A percentile compares a stretch with the other conserved stretches of the same genome.
Conservation (phyloP, 2,113 vertebrate genomes). For the Callipepla squamata region DNA sequence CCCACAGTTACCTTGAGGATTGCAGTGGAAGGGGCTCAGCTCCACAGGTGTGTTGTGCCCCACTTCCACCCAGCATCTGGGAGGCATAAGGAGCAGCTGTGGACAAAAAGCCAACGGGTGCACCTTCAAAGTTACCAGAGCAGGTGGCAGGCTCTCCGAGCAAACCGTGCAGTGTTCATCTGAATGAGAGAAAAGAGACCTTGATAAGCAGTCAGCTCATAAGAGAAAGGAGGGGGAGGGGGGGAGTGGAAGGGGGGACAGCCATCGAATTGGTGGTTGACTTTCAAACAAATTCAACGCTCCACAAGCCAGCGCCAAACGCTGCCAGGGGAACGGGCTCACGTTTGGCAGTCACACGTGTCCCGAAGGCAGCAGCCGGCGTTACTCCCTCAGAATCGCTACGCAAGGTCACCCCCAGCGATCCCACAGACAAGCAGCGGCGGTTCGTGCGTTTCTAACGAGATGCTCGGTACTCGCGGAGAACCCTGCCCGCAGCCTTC, state of each 20-base stretch:
- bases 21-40: constrained; percentile 65
- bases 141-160: neutral
- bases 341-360: rapidly evolving
- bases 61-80: constrained; percentile 75
- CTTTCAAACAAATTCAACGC: neutral
- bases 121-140: neutral
- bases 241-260: too few relatives aligned
- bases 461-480: neutral
- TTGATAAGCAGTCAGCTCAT: neutral
- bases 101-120: neutral
- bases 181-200: neutral
- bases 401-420: neutral
- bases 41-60: constrained; percentile 62
- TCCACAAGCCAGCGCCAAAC: neutral
- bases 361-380: neutral
- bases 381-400: neutral
- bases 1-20: constrained; percentile 68
- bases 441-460: too few relatives aligned
- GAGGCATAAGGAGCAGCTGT: neutral
- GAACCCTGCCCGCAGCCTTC: neutral
- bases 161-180: neutral
- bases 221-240: rapidly evolving
- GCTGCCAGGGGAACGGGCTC: neutral
- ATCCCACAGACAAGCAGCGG: neutral
- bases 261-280: neutral